Conservation (phyloP, 2,888 invertebrate genomes). For the Endotricha flammealis region DNA sequence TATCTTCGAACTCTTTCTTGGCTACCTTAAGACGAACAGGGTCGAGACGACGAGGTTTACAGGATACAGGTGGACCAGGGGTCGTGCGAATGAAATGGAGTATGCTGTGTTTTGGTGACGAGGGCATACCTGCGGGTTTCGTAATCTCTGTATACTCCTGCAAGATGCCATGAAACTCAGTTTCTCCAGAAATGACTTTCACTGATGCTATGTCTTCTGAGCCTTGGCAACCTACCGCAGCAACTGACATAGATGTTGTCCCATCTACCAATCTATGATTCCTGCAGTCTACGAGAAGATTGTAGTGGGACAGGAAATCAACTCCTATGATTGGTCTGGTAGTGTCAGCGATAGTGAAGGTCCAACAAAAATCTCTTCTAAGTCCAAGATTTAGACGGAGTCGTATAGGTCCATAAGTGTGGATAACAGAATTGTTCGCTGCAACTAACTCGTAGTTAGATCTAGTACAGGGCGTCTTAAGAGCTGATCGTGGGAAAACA, state of each 20-base stretch:
- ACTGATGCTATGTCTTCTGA: not conserved
- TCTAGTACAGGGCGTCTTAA: no score
- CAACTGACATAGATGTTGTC: not conserved
- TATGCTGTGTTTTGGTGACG: not conserved
- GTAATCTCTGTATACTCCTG: not conserved
- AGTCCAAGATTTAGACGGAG: not conserved
- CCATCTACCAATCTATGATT: constrained; percentile 16
- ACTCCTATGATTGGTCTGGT: not conserved
- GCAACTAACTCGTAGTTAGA: not conserved
- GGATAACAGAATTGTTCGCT: not conserved
- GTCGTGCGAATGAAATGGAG: constrained; percentile 11
- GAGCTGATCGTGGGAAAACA: not conserved
- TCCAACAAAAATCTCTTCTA: not conserved
- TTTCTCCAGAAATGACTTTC: not conserved
- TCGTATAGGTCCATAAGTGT: constrained; percentile 1
- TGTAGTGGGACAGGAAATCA: constrained; percentile 27
- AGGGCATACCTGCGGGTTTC: not conserved
- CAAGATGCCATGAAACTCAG: not conserved
- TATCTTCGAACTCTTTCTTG: constrained; percentile 8
- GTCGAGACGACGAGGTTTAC: constrained; percentile 5
- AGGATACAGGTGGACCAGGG: constrained; percentile 8
- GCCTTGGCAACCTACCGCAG: not conserved
- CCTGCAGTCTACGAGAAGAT: constrained; percentile 26
- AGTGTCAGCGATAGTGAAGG: not conserved
- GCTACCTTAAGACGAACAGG: constrained; percentile 2